Base-by-base conservation (phyloP, 2,113 vertebrate species). In the Polypterus senegalus region DNA sequence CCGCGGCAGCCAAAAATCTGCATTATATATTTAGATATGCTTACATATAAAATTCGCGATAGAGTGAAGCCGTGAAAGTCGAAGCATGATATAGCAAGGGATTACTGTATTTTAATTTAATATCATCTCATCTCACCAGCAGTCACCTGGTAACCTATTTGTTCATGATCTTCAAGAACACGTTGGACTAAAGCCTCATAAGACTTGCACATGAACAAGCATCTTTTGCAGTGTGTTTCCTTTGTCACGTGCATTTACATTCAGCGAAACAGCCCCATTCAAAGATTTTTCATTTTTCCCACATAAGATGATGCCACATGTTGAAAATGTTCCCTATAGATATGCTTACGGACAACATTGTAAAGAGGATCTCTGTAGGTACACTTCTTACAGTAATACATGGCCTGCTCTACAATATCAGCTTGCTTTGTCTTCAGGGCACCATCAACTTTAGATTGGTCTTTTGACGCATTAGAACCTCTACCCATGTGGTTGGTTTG, bases 301-400 rank as follows among this genome's bases (percentile, higher is more conserved):
- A 98, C 78, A 52, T 97, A 98, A 61, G 96, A 92, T 76, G 91
- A 87, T 57, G 96, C 96, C 71, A 97, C 93, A 3, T 97, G 96
- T 76, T 95, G 93, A 83, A 98, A 98, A 85, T 98, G 94, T 94
- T 98, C 96, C 84, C 96, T 87, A 85, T 98, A 98, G 83, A 98
- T 98, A 88, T 98, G 96, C 86, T 97, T 98, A 68, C 94, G 90
- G 78, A 98, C 96, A 63, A 97, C 93, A 77, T 97, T 96, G 69
- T 98, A 98, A 58, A 98, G 83, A 74, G 96, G 96, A 81, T 98
- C 96, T 76, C 94, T 88, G 82, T 97, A 98, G 83, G 96, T 98
- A 90, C 96, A 98, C 86, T 98, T 98, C 86, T 97, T 98, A 80
- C 96, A 98, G 85, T 97, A 98, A 87, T 98, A 98, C 76, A 98